Conservation (phyloP, 2,888 invertebrate genomes). For the Sclerodermus sp. region DNA sequence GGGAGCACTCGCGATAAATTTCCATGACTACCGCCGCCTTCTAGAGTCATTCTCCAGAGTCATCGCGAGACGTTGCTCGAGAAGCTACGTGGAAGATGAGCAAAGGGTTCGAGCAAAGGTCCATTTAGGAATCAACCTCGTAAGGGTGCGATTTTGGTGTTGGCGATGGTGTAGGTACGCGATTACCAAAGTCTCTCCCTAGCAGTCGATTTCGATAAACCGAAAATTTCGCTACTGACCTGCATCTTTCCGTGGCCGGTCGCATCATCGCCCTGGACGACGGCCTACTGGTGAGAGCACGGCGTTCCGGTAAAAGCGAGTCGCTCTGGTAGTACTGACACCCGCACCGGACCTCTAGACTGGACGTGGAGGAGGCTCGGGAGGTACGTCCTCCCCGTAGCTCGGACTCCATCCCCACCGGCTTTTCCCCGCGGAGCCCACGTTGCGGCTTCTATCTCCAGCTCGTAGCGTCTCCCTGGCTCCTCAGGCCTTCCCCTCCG, state of each 20-base stretch:
- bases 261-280: conserved; percentile 64
- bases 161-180: too few species aligned
- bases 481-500: conserved; percentile 59
- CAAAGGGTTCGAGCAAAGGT: too few species aligned
- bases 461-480: conserved; percentile 55
- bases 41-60: too few species aligned
- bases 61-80: too few species aligned
- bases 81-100: too few species aligned
- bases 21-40: too few species aligned
- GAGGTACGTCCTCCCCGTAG: conserved; percentile 73
- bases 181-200: too few species aligned
- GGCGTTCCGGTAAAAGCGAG: conserved; percentile 75
- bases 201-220: too few species aligned
- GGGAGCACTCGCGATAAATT: too few species aligned
- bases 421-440: conserved; percentile 59
- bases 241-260: conserved; percentile 40
- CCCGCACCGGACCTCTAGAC: conserved; percentile 76
- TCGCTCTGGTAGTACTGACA: conserved; percentile 85
- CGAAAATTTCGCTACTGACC: conserved; percentile 45
- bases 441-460: conserved; percentile 61
- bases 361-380: conserved; percentile 67
- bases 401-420: conserved; percentile 68
- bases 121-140: too few species aligned
- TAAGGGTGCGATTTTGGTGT: too few species aligned
- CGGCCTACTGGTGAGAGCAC: conserved; percentile 69